These are phyloP conservation scores for Tetramorium bicarinatum DNA, from an alignment of 2,888 invertebrate species.

Conservation along the genomic window DNA sequence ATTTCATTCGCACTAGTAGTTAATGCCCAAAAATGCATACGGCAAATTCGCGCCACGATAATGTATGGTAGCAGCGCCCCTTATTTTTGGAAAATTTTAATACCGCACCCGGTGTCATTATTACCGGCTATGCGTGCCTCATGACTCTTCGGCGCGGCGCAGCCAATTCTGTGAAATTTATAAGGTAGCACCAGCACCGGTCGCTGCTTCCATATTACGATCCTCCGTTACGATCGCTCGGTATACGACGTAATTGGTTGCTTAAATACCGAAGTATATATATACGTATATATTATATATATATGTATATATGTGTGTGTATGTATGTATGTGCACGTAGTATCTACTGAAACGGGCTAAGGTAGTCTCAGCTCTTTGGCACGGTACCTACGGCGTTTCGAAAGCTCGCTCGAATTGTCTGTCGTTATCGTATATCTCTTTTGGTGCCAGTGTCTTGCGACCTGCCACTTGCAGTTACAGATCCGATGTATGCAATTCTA, in stretches of 20 bases:
- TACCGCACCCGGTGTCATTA: slow-evolving; percentile 60
- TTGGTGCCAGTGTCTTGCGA: slow-evolving; percentile 42
- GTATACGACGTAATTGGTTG: slow-evolving; percentile 78
- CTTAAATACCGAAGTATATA: slow-evolving; percentile 76
- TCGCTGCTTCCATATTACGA: slow-evolving; percentile 68
- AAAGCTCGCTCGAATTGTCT: slow-evolving; percentile 64
- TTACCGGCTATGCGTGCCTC: slow-evolving; percentile 48
- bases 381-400: slow-evolving; percentile 59
- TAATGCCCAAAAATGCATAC: not conserved
- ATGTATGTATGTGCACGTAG: slow-evolving; percentile 10
- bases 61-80: not conserved
- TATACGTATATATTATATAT: not conserved
- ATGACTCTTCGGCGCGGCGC: slow-evolving; percentile 63
- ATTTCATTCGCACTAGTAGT: slow-evolving; percentile 4
- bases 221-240: slow-evolving; percentile 67
- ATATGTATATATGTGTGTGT: slow-evolving; percentile 2
- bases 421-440: slow-evolving; percentile 68
- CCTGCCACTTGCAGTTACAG: slow-evolving; percentile 57
- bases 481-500: slow-evolving; percentile 9
- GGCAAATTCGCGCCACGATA: not conserved
- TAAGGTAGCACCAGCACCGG: slow-evolving; percentile 68
- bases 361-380: slow-evolving; percentile 62
- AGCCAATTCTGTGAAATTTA: slow-evolving; percentile 80
- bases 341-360: slow-evolving; percentile 40
- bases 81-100: slow-evolving; percentile 66